A percentile compares a stretch with the other conserved stretches of the same genome.
Evolutionary conservation across 2,888 invertebrate species (phyloP).

Genomic region (Plebejus melissa): DNA sequence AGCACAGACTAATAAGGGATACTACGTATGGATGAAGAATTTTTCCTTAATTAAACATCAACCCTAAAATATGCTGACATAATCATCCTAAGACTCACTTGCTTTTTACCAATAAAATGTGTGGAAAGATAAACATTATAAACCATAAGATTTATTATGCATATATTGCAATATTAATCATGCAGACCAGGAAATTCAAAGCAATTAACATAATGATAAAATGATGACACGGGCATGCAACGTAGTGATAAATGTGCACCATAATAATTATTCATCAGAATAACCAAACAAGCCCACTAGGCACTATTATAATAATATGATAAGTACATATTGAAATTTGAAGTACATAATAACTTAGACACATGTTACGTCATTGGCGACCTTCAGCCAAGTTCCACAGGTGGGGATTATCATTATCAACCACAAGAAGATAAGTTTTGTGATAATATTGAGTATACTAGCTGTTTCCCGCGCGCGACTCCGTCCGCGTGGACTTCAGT

Average conservation of each 20-base stretch:
- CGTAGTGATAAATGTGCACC: constrained; percentile 14
- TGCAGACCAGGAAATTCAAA: constrained; percentile 16
- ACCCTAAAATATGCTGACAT: too few relatives aligned
- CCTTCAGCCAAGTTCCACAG: constrained; percentile 11
- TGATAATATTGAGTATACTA: background rate
- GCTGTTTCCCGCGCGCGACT: too few relatives aligned
- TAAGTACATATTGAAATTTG: background rate
- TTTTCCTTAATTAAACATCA: too few relatives aligned
- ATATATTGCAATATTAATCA: background rate
- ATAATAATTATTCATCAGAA: background rate
- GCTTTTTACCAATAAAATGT: too few relatives aligned
- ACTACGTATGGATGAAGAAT: too few relatives aligned
- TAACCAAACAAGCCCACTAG: constrained; percentile 21
- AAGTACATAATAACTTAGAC: constrained; percentile 16
- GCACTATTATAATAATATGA: constrained; percentile 9
- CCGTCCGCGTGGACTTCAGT: too few relatives aligned
- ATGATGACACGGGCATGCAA: constrained; percentile 20
- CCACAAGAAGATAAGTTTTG: background rate
- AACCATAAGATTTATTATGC: background rate
- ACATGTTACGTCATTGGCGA: constrained; percentile 16
- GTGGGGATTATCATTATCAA: constrained; percentile 14
- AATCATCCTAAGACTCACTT: too few relatives aligned
- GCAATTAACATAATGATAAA: constrained; percentile 22
- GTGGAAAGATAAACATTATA: background rate
- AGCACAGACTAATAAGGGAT: too few relatives aligned